A percentile compares a stretch with the other conserved stretches of the same genome.
phyloP scores from a whole-genome alignment of 2,888 invertebrate species.

The Mythimna albipuncta region DNA sequence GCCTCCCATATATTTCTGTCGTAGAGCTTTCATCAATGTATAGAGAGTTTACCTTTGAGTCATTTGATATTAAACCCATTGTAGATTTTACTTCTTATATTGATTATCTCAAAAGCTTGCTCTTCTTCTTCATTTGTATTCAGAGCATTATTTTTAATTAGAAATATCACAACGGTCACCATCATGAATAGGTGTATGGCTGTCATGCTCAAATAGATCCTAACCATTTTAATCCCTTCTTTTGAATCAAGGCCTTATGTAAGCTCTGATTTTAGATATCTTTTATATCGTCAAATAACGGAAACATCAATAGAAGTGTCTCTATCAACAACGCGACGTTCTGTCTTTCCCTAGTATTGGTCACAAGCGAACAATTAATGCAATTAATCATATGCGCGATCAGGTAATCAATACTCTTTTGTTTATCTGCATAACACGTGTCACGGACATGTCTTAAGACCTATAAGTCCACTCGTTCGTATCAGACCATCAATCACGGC shows the following conservation, averaged over 20 bases:
- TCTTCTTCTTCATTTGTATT: not conserved
- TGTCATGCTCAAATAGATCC: too few relatives aligned
- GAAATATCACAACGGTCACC: not conserved
- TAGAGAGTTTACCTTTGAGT: not conserved
- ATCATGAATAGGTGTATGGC: too few relatives aligned
- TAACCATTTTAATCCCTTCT: too few relatives aligned
- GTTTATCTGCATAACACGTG: slow-evolving; percentile 57
- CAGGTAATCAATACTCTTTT: slow-evolving; percentile 56
- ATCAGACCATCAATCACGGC: slow-evolving; percentile 56
- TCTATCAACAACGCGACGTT: slow-evolving; percentile 19
- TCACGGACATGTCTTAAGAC: slow-evolving; percentile 38
- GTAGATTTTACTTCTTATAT: not conserved
- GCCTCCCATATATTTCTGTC: too few relatives aligned
- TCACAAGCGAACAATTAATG: slow-evolving; percentile 30
- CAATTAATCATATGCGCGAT: slow-evolving; percentile 47
- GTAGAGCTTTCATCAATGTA: not conserved
- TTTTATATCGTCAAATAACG: too few relatives aligned
- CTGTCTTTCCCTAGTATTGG: slow-evolving; percentile 9
- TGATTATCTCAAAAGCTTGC: not conserved
- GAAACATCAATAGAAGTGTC: not conserved
- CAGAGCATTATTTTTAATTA: not conserved
- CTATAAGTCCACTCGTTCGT: slow-evolving; percentile 29
- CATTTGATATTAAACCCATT: not conserved
- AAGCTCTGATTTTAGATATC: not conserved
- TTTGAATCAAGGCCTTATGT: too few relatives aligned